Evolutionary conservation across 2,888 invertebrate species (phyloP).

Genomic region (Conops quadrifasciatus): DNA sequence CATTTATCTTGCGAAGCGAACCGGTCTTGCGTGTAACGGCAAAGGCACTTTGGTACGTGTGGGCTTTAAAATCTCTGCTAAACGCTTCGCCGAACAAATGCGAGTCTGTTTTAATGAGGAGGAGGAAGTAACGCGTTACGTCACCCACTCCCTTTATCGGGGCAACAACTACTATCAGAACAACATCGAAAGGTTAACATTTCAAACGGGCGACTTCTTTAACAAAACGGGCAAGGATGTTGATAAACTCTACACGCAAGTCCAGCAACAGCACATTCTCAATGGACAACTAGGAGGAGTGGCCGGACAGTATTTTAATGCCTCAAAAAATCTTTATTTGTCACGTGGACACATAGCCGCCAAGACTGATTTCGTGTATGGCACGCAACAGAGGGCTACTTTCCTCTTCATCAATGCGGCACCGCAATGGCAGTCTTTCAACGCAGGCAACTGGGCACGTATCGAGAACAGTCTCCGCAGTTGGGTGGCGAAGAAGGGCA

Average conservation of each 20-base stretch:
- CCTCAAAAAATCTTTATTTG: slow-evolving; percentile 51
- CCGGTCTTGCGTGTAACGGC: slow-evolving; percentile 56
- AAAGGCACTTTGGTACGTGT: slow-evolving; percentile 56
- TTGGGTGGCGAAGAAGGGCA: slow-evolving; percentile 59
- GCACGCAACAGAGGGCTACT: slow-evolving; percentile 67
- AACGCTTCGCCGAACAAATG: slow-evolving; percentile 61
- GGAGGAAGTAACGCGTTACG: slow-evolving; percentile 63
- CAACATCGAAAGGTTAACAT: slow-evolving; percentile 60
- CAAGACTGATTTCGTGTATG: slow-evolving; percentile 68
- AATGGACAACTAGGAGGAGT: slow-evolving; percentile 56
- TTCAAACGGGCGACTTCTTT: slow-evolving; percentile 60
- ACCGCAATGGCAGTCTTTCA: slow-evolving; percentile 71
- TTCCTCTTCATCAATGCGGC: slow-evolving; percentile 69
- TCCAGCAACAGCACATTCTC: slow-evolving; percentile 60
- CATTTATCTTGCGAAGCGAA: slow-evolving; percentile 54
- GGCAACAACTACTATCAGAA: slow-evolving; percentile 65
- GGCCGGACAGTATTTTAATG: slow-evolving; percentile 52
- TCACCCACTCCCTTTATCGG: slow-evolving; percentile 60
- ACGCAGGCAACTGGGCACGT: slow-evolving; percentile 70
- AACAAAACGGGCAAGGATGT: slow-evolving; percentile 53
- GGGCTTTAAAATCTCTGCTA: slow-evolving; percentile 59
- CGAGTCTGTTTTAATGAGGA: slow-evolving; percentile 64
- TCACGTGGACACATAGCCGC: slow-evolving; percentile 69
- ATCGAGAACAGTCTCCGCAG: slow-evolving; percentile 66
- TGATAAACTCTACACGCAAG: slow-evolving; percentile 61